These are phyloP conservation scores for Phrixothrix hirtus DNA, from an alignment of 2,888 invertebrate species.

Conservation along the genomic window DNA sequence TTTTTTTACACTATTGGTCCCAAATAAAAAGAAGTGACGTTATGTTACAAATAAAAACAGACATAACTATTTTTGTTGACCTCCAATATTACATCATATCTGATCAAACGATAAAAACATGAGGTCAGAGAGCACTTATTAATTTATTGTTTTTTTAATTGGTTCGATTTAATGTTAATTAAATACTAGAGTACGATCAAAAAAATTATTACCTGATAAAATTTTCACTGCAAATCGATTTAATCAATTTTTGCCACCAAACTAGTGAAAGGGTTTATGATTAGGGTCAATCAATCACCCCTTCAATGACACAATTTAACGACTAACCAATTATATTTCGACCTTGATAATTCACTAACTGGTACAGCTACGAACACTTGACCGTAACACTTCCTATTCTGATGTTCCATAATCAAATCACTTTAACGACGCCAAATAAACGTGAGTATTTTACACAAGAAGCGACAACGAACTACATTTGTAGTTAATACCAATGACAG, in stretches of 20 bases:
- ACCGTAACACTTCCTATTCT: slow-evolving; percentile 8
- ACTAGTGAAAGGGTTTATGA: slow-evolving; percentile 3
- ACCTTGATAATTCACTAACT: slow-evolving; percentile 23
- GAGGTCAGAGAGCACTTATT: background rate
- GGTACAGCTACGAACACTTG: slow-evolving; percentile 2
- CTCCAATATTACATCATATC: background rate
- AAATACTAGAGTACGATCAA: background rate
- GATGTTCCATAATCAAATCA: slow-evolving; percentile 1
- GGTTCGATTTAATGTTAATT: background rate
- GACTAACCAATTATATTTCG: slow-evolving; percentile 19
- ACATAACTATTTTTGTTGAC: background rate
- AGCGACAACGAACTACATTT: too few species aligned
- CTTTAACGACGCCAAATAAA: too few species aligned
- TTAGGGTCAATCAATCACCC: slow-evolving; percentile 23
- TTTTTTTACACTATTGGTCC: too few species aligned
- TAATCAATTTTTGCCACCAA: too few species aligned
- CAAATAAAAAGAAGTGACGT: too few species aligned
- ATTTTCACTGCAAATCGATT: background rate
- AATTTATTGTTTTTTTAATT: background rate
- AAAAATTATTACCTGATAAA: background rate
- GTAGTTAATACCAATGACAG: slow-evolving; percentile 12
- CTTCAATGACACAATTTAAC: slow-evolving; percentile 21
- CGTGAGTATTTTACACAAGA: too few species aligned
- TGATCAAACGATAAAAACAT: background rate
- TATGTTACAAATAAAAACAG: background rate